phyloP scores from a whole-genome alignment of 1,140 invertebrate species.

The Solen grandis region DNA sequence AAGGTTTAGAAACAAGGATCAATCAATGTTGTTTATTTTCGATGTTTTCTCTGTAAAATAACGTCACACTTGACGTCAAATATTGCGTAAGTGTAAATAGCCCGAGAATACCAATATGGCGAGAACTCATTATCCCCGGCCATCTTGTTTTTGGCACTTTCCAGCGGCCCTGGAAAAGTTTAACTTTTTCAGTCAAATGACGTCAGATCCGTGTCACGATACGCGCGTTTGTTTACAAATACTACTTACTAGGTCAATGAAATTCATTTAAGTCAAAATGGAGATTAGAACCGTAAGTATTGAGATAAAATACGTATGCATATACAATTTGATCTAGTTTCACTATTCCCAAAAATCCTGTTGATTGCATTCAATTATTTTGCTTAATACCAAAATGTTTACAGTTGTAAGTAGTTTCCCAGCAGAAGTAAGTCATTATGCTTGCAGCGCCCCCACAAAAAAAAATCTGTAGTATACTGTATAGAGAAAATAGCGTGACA shows the following conservation, averaged over 20 bases:
- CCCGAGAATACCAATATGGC: constrained; percentile 43
- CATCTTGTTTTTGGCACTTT: neutral
- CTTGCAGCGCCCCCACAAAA: neutral
- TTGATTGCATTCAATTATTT: neutral
- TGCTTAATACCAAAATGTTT: constrained; percentile 5
- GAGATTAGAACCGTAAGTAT: constrained; percentile 22
- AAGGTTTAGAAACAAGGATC: no score
- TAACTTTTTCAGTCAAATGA: neutral
- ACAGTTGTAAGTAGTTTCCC: neutral
- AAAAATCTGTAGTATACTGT: constrained; percentile 6
- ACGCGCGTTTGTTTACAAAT: constrained; percentile 23
- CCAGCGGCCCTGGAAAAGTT: constrained; percentile 17
- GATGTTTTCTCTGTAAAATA: no score
- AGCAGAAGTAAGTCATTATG: constrained; percentile 2
- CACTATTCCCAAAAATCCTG: neutral
- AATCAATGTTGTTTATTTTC: no score
- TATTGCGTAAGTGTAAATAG: no score
- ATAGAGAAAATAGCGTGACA: constrained; percentile 10
- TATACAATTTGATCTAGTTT: neutral
- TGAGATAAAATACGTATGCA: neutral
- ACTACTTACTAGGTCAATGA: neutral
- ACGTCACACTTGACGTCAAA: no score
- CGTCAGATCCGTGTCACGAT: constrained; percentile 18
- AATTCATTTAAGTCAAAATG: neutral
- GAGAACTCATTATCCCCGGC: constrained; percentile 6